Evolutionary conservation across 2,888 invertebrate genomes (phyloP).

Genomic region (Cactoblastis cactorum): DNA sequence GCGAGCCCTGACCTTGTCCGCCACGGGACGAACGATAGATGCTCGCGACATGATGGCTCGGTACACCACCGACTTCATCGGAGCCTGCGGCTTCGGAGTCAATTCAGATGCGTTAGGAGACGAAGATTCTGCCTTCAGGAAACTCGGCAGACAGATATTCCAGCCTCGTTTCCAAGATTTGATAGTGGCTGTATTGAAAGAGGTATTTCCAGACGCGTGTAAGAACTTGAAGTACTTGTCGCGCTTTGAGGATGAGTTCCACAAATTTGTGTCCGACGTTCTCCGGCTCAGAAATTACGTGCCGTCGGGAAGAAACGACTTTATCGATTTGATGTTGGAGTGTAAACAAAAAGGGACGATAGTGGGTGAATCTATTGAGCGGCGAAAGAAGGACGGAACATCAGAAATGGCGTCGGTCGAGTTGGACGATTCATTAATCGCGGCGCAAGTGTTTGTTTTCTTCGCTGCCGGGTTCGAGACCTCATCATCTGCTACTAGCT

Average conservation of each 20-base stretch:
- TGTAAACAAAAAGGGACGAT: constrained; percentile 22
- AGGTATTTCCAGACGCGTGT: constrained; percentile 22
- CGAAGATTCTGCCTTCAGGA: neutral
- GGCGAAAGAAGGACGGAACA: constrained; percentile 21
- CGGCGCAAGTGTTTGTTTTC: neutral
- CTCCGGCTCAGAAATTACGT: constrained; percentile 25
- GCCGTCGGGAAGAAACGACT: constrained; percentile 16
- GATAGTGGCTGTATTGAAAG: constrained; percentile 18
- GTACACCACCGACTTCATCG: neutral
- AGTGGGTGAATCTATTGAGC: constrained; percentile 25
- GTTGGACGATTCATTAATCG: constrained; percentile 16
- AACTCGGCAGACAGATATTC: neutral
- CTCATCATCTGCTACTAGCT: neutral
- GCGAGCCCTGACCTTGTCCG: neutral
- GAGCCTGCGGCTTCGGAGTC: neutral
- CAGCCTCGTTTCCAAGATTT: neutral
- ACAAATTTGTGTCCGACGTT: constrained; percentile 26
- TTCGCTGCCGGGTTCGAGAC: neutral
- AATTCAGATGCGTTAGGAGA: neutral
- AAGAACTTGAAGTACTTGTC: constrained; percentile 20
- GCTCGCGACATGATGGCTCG: neutral
- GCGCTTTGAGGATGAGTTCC: constrained; percentile 22
- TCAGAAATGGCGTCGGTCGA: constrained; percentile 20
- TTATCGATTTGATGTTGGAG: constrained; percentile 26
- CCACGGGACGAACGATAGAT: neutral